Base-by-base conservation (phyloP, 2,888 invertebrate species). In the Sisyra terminalis region DNA sequence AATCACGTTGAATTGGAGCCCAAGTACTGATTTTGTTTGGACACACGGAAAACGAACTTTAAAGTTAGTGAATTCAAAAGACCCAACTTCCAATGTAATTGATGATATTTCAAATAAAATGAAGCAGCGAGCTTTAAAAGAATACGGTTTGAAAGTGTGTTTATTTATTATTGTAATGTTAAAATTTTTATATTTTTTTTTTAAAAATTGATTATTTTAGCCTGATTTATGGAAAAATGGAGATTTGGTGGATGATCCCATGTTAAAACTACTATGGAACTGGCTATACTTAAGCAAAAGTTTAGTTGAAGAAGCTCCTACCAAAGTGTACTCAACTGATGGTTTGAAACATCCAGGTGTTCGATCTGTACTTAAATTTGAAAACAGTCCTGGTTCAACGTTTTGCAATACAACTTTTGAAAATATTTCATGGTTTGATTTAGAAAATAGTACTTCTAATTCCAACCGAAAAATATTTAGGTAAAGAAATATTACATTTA, bases 1-100 rank as follows among this genome's bases (percentile, higher is more conserved):
- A 51, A 83, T 86, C 52, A 82, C 86, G 15, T 64, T 88, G 50
- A 75, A 79, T 55, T 86, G 86, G 82, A 83, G 85, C 8, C 74
- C 83, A 10, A 70, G 75, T 43, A 73, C 75, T 9, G 72, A 73
- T 54, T 65, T 86, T 37, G 74, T 77, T 35, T 86, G 86, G 86
- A 77, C 83, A 42, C 75, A 76, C 53, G 81, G 81, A 3, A 70
- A 76, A 52, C 69, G 73, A 57, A 68, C 71, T 14, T 65, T 79
- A 50, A 75, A 75, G 54, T 70, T 68, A 46, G 60, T 78, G 15
- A 67, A 67, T 45, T 70, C 72, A 47, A 61, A 61, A 14, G 64
- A 65, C 50, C 53, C 59, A 29, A 59, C 73, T 53, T 14, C 11
- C 9, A 5, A 32, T 32, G 37, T n/a, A 9, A 17, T 37, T 11